Conservation (phyloP, 2,797 vertebrate genomes). For the Chanos chanos region DNA sequence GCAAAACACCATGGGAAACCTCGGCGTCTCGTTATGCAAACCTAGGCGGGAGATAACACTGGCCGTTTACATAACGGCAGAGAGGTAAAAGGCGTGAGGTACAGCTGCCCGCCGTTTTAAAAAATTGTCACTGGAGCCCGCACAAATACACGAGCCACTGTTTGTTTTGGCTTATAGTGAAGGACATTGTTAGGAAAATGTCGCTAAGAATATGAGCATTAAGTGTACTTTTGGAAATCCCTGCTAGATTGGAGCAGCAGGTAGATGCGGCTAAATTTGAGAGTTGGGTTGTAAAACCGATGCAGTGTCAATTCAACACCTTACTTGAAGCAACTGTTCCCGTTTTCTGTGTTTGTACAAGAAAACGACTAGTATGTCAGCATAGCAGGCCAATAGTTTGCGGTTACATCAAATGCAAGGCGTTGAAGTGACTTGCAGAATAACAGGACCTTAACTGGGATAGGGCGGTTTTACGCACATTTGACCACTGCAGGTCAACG, state of each 20-base stretch:
- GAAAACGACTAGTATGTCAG: not conserved
- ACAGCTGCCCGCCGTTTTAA: slow-evolving; percentile 60
- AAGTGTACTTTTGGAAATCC: slow-evolving; percentile 2
- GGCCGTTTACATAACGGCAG: slow-evolving; percentile 62
- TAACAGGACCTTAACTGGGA: no score
- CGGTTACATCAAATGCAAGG: no score
- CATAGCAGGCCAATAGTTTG: no score
- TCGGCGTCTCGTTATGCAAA: slow-evolving; percentile 67
- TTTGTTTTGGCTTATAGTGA: slow-evolving; percentile 52
- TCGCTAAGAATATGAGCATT: not conserved
- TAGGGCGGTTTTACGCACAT: no score
- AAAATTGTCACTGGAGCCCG: slow-evolving; percentile 60
- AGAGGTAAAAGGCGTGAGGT: slow-evolving; percentile 27
- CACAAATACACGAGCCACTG: slow-evolving; percentile 41
- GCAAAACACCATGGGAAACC: slow-evolving; percentile 63
- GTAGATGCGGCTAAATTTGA: not conserved
- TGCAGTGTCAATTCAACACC: slow-evolving; percentile 4
- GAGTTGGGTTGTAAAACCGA: not conserved
- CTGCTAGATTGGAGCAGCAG: not conserved
- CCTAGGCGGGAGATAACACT: slow-evolving; percentile 59
- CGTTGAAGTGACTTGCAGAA: no score
- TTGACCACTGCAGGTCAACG: no score
- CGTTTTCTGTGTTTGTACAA: slow-evolving; percentile 1
- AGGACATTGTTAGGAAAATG: slow-evolving; percentile 5
- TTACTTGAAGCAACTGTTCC: not conserved